Base-by-base conservation (phyloP, 2,113 vertebrate species). In the Ardeotis arabs region DNA sequence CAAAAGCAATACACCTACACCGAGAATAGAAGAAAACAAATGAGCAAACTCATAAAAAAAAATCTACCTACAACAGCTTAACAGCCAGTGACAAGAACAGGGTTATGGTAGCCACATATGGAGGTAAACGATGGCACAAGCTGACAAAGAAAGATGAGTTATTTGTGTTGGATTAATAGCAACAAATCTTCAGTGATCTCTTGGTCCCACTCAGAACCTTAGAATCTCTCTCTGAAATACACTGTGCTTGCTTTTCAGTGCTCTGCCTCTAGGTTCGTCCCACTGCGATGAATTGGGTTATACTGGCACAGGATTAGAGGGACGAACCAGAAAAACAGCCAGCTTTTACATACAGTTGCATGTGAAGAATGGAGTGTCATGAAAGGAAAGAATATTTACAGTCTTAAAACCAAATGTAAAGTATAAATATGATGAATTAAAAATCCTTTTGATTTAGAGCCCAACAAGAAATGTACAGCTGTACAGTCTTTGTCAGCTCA, bases 401-500 rank as follows among this genome's bases (percentile, higher is more conserved):
- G 14, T 69, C n/a, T 63, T 70, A 73, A 85, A 47, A 18, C 7
- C 75, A 85, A 84, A 69, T 39, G 9, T 39, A 67, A 85, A 86
- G 14, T 52, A 35, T 22, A 72, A 86, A 70, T n/a, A 47, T n/a
- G 9, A 88, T 47, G 14, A 83, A 92, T 77, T 74, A 84, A 29
- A 91, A 86, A 47, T 37, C 55, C 14, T 69, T 85, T 35, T 82
- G 37, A 33, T 96, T 90, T 74, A 80, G 64, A 78, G 5, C 33
- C 21, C 64, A 63, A 70, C 7, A 74, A 80, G 20, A 81, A 94
- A 64, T 10, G 14, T 7, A 12, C 5, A 18, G 6, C 20, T 59
- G 18, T 73, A 53, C 80, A 88, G 28, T 9, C 37, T 70, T 74
- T 70, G 44, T 93, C 9, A 39, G 33, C 29, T 69, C 23, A 8